Conservation (phyloP, 2,797 vertebrate species). For the Sorex maritimensis region DNA sequence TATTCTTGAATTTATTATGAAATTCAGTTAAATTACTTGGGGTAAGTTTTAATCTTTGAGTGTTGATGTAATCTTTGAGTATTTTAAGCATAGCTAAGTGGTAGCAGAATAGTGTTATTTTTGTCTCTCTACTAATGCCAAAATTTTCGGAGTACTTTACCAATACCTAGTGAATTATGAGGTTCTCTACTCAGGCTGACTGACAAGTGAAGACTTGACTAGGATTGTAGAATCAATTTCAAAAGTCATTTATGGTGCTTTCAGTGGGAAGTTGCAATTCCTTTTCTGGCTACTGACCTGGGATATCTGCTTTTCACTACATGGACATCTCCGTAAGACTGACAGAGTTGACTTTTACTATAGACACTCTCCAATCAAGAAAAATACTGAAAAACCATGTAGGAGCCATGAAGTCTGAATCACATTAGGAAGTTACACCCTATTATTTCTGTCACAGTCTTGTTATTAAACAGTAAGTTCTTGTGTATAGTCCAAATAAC, state of each 20-base stretch:
- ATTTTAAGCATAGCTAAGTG: background rate
- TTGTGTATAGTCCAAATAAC: background rate
- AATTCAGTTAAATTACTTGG: background rate
- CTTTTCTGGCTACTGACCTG: background rate
- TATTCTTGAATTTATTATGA: background rate
- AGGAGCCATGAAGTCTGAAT: background rate
- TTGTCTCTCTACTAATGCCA: conserved; percentile 1
- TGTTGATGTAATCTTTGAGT: background rate
- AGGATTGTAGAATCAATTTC: background rate
- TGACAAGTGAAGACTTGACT: background rate
- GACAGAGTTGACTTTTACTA: background rate
- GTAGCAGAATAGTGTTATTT: background rate
- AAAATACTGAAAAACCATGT: background rate
- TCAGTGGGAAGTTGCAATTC: background rate
- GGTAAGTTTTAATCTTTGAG: background rate
- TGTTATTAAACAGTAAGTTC: conserved; percentile 3
- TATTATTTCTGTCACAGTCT: conserved; percentile 2
- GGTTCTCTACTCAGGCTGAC: background rate
- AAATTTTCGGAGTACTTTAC: background rate
- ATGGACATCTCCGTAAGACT: background rate
- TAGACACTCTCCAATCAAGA: background rate
- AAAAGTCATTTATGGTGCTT: background rate
- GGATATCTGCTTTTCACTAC: background rate
- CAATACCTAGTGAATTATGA: conserved; percentile 1
- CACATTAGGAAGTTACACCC: background rate